A percentile compares a stretch with the other conserved stretches of the same genome.
These are phyloP conservation scores for Anagyrus pseudococci DNA, from an alignment of 2,888 invertebrate genomes.

Conservation along the genomic window DNA sequence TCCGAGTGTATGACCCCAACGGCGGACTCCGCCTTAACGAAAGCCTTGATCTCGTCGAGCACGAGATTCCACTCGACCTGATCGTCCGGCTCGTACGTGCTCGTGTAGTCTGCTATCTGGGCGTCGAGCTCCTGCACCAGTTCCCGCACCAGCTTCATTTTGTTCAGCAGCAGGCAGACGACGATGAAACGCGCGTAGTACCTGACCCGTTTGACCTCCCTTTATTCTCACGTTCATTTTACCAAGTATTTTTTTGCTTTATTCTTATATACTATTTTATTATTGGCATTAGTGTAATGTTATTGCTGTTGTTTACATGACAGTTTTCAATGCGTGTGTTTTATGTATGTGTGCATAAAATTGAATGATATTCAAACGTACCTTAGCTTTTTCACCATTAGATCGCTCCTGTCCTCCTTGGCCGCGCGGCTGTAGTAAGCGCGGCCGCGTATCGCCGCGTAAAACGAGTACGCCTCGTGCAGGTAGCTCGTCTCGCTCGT, in stretches of 20 bases:
- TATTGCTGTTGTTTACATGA: too few species aligned
- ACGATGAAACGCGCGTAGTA: slow-evolving; percentile 97
- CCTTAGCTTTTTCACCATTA: slow-evolving; percentile 93
- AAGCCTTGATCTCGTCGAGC: slow-evolving; percentile 91
- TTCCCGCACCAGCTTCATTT: slow-evolving; percentile 91
- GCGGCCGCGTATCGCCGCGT: slow-evolving; percentile 91
- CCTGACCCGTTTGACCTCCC: too few species aligned
- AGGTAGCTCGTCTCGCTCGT: slow-evolving; percentile 97
- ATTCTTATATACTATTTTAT: too few species aligned
- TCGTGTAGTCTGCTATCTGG: slow-evolving; percentile 94
- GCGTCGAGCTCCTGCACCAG: slow-evolving; percentile 90
- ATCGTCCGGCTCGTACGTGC: slow-evolving; percentile 96
- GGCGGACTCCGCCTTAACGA: slow-evolving; percentile 90
- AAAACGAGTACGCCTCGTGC: slow-evolving; percentile 95
- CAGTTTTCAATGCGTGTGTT: too few species aligned
- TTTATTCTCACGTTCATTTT: too few species aligned
- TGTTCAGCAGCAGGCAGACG: slow-evolving; percentile 90
- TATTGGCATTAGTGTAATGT: too few species aligned
- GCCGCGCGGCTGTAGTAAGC: slow-evolving; percentile 93
- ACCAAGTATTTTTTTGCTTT: too few species aligned
- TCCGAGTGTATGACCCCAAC: slow-evolving; percentile 89
- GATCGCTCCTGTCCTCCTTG: slow-evolving; percentile 91
- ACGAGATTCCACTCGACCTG: slow-evolving; percentile 91
- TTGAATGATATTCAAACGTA: too few species aligned
- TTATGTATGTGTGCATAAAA: too few species aligned